Evolutionary conservation across 2,113 vertebrate genomes (phyloP).

Genomic region (Scomber japonicus): DNA sequence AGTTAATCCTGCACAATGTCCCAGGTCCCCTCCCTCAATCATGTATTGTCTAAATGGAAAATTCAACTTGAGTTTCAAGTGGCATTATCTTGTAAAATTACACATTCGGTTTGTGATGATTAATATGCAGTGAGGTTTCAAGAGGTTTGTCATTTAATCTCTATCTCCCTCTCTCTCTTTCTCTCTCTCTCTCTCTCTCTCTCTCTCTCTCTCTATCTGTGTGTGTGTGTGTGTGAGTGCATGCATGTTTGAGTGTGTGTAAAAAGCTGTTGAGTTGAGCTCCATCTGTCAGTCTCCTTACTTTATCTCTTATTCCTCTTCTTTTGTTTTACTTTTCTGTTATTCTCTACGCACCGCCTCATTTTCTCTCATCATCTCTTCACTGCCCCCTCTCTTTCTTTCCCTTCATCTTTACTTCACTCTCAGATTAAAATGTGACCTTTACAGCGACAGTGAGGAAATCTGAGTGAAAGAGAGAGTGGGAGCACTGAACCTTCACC

Average conservation of each 20-base stretch:
- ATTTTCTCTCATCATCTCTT: not conserved
- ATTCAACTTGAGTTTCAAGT: constrained; percentile 9
- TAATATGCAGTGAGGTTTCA: constrained; percentile 31
- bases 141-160: constrained; percentile 12
- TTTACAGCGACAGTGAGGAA: constrained; percentile 25
- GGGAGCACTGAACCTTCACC: not conserved
- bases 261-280: not conserved
- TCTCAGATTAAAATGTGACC: constrained; percentile 59
- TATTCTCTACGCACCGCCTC: no score
- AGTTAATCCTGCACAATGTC: not conserved
- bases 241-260: not conserved
- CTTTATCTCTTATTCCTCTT: not conserved
- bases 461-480: not conserved
- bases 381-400: not conserved
- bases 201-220: not conserved
- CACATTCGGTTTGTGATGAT: constrained; percentile 15
- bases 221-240: not conserved
- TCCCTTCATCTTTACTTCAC: constrained; percentile 30
- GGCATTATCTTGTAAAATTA: constrained; percentile 10
- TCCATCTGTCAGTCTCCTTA: constrained; percentile 19
- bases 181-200: no score
- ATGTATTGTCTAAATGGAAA: constrained; percentile 8
- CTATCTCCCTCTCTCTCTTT: no score
- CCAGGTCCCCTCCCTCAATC: not conserved
- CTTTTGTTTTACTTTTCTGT: not conserved